Conservation (phyloP, 2,797 vertebrate species). For the Pangasius larnaudii region DNA sequence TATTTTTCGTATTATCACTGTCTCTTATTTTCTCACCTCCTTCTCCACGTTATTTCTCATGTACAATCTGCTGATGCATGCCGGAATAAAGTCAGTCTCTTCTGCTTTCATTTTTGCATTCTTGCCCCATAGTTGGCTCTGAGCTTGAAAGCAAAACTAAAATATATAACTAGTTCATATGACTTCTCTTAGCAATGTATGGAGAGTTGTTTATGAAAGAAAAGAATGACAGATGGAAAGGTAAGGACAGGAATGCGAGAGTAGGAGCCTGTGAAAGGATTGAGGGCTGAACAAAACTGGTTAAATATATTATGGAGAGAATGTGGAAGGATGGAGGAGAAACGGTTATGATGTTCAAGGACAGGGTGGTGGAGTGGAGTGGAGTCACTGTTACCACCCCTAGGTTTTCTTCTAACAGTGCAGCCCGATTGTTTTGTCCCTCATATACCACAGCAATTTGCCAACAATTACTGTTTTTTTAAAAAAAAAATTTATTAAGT, state of each 20-base stretch:
- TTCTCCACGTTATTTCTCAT: background rate
- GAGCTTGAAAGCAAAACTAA: background rate
- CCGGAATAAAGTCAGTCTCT: background rate
- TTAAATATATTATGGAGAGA: background rate
- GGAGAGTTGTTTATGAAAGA: background rate
- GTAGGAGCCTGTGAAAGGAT: conserved; percentile 6
- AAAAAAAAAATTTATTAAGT: background rate
- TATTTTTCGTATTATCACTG: background rate
- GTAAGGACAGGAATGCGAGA: background rate
- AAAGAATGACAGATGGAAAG: background rate
- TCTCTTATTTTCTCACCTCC: background rate
- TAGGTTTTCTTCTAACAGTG: background rate
- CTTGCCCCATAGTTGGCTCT: background rate
- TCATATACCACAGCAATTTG: background rate
- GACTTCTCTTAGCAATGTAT: background rate
- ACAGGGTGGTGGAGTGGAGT: background rate
- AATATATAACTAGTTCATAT: background rate
- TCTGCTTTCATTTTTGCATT: background rate
- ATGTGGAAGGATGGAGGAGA: background rate
- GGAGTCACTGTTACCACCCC: background rate
- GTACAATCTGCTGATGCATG: no score
- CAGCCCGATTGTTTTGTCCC: background rate
- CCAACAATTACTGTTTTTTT: background rate
- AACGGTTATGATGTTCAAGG: background rate
- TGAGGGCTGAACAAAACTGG: background rate